Conservation (phyloP, 2,888 invertebrate genomes). For the Andrena hattorfiana region DNA sequence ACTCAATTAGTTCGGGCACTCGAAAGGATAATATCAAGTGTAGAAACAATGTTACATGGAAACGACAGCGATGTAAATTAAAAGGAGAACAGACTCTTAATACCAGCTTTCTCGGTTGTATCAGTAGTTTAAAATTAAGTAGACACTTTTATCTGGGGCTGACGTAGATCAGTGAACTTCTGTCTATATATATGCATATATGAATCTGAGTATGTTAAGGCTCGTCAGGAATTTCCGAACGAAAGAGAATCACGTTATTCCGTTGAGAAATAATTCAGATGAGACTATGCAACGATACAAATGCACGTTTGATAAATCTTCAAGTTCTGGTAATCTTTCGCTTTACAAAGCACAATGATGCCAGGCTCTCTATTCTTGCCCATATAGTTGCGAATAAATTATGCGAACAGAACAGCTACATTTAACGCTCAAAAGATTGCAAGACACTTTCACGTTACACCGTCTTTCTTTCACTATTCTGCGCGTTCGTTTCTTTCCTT, state of each 20-base stretch:
- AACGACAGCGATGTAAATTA: conserved; percentile 29
- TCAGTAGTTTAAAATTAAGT: conserved; percentile 45
- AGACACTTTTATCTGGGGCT: conserved; percentile 64
- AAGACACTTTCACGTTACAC: conserved; percentile 56
- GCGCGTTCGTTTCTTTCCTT: background rate
- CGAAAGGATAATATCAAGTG: conserved; percentile 14
- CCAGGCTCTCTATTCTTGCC: conserved; percentile 52
- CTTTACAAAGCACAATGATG: conserved; percentile 52
- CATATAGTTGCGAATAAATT: conserved; percentile 57
- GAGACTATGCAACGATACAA: conserved; percentile 1
- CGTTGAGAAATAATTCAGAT: conserved; percentile 18
- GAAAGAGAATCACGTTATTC: background rate
- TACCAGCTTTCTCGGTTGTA: conserved; percentile 62
- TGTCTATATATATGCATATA: background rate
- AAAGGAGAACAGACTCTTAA: conserved; percentile 33
- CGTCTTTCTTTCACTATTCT: conserved; percentile 10
- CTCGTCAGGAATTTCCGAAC: background rate
- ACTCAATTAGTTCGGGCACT: conserved; percentile 36
- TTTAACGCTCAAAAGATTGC: conserved; percentile 49
- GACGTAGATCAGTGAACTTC: conserved; percentile 37
- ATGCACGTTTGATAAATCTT: conserved; percentile 35
- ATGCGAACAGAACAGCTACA: conserved; percentile 50
- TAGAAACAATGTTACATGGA: conserved; percentile 9
- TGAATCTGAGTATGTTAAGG: conserved; percentile 15
- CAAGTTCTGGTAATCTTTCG: conserved; percentile 27